Evolutionary conservation across 2,797 vertebrate species (phyloP), one percentile per base, ranked within the genome.

Genomic region (Lacerta bilineata): DNA sequence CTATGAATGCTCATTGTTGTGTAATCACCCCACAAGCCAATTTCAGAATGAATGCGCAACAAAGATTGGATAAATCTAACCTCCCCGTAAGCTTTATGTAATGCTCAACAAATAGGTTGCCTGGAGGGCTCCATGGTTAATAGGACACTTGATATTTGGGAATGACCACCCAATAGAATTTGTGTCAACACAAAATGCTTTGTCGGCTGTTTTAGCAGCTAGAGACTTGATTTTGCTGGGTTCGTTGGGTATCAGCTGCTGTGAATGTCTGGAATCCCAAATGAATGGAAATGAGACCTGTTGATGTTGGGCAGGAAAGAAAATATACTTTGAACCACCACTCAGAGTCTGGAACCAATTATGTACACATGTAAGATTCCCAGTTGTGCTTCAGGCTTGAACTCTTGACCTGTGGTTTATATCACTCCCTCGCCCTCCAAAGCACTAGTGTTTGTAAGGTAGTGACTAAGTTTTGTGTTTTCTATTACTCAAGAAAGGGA

Each of bases 321-420:
- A 83, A 83, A 72, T 23, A 46, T 46, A 50, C 43, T 83, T 72
- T 83, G 82, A 83, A 33, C 68, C 50, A n/a, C 17, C 80, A 64
- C 25, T 33, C 81, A 50, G 43, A 72, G 15, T 50, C 68, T 83
- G 66, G 50, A 25, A 50, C 43, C 43, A 71, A 71, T 83, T 71
- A 50, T 18, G 25, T 5, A 50, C 43, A 55, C 68, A 71, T 50
- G 41, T 25, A 83, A 50, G 27, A n/a, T 50, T 50, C 41, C 68
- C 29, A n/a, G 41, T 83, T 71, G 17, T 25, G 82, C 29, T 29
- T 55, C 68, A 50, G 68, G 66, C 29, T 23, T 71, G 82, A 83
- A 83, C 66, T 83, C 66, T 29, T 46, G 81, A 71, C 81, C 81
- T 83, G 39, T 46, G 23, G 80, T 82, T 82, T 82, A 68, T 29